Conservation (phyloP, 2,113 vertebrate genomes). For the Nibea albiflora region DNA sequence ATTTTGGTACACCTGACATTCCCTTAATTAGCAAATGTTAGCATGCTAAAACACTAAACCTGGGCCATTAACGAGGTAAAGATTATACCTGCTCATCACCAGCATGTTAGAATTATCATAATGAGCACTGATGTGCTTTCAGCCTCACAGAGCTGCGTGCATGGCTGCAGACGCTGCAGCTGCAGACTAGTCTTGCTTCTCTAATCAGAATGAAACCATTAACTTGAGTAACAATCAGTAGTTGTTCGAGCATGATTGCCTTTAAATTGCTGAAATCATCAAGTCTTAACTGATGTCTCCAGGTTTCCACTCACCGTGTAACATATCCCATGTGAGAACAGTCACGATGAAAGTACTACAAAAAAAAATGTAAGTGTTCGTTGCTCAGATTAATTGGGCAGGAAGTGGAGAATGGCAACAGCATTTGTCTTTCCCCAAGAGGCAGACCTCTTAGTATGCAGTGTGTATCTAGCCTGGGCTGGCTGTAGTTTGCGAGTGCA, state of each 20-base stretch:
- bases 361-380: conserved; percentile 1
- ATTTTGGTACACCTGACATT: background rate
- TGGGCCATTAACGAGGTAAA: background rate
- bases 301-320: conserved; percentile 1
- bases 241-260: background rate
- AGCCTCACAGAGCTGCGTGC: background rate
- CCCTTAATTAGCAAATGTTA: background rate
- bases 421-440: conserved; percentile 61
- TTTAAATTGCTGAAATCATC: conserved; percentile 16
- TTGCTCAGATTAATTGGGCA: conserved; percentile 62
- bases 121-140: background rate
- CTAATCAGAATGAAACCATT: background rate
- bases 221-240: background rate
- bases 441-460: conserved; percentile 63
- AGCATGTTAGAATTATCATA: background rate
- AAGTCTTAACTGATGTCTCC: background rate
- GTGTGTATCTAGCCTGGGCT: conserved; percentile 38
- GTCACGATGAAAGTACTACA: background rate
- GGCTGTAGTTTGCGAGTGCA: conserved; percentile 54
- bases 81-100: background rate
- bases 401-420: conserved; percentile 57
- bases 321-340: conserved; percentile 9
- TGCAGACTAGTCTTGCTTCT: background rate
- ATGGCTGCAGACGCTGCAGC: background rate
- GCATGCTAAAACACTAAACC: background rate